These are phyloP conservation scores for Cheilosia impressa DNA, from an alignment of 2,888 invertebrate species.

Conservation along the genomic window DNA sequence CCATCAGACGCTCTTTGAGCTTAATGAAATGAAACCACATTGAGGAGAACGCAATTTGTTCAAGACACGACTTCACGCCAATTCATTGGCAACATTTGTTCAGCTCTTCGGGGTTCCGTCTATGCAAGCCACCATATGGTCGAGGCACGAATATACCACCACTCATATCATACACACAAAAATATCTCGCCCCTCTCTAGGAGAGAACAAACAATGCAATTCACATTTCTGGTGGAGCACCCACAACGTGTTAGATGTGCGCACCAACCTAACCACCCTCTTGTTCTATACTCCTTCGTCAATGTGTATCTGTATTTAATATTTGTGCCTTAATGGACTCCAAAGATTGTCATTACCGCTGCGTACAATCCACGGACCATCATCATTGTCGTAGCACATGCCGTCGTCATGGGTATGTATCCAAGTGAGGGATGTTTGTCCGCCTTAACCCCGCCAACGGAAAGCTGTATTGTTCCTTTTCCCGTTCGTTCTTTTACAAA, in stretches of 20 bases:
- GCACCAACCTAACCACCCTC: not conserved
- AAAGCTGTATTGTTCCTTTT: slow-evolving; percentile 9
- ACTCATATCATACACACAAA: not conserved
- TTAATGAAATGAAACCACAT: slow-evolving; percentile 29
- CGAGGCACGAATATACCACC: not conserved
- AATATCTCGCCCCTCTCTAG: not conserved
- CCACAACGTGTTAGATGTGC: slow-evolving; percentile 22
- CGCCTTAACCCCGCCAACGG: not conserved
- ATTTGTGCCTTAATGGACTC: slow-evolving; percentile 68
- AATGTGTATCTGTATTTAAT: slow-evolving; percentile 8
- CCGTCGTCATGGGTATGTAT: slow-evolving; percentile 20
- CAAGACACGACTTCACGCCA: slow-evolving; percentile 31
- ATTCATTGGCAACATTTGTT: slow-evolving; percentile 22
- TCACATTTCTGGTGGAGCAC: not conserved
- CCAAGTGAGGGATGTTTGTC: slow-evolving; percentile 10
- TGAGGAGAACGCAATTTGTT: slow-evolving; percentile 29
- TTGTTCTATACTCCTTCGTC: not conserved
- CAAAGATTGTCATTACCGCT: slow-evolving; percentile 60
- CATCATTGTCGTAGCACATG: slow-evolving; percentile 9
- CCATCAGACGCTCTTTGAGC: slow-evolving; percentile 28
- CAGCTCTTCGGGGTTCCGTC: slow-evolving; percentile 1
- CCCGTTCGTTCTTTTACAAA: slow-evolving; percentile 20
- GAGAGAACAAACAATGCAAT: slow-evolving; percentile 25
- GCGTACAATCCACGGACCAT: slow-evolving; percentile 42
- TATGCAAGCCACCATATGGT: not conserved